phyloP scores from a whole-genome alignment of 92 coral and sea anemone genomes.

The Epizoanthus ramosus region DNA sequence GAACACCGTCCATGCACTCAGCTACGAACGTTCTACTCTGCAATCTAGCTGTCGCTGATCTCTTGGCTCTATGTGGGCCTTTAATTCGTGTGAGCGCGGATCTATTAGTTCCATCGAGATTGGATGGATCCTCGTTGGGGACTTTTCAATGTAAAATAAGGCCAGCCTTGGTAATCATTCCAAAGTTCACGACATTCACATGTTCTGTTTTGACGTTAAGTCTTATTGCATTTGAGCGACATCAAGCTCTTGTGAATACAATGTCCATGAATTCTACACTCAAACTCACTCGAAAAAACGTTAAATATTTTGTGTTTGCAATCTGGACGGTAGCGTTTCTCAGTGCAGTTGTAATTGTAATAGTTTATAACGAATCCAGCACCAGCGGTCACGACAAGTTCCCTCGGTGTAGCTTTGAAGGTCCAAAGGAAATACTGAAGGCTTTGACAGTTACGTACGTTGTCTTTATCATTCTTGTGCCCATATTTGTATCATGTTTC shows the following conservation, averaged over 20 bases:
- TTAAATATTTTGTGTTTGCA: background rate
- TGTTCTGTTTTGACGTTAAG: constrained; percentile 8
- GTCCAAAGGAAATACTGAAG: background rate
- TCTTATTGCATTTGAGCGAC: constrained; percentile 21
- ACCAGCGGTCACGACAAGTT: background rate
- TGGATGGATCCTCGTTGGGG: background rate
- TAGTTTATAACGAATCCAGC: background rate
- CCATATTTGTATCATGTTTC: background rate
- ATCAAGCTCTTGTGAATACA: constrained; percentile 6
- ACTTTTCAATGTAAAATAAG: background rate
- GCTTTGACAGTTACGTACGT: background rate
- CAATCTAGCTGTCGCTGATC: constrained; percentile 19
- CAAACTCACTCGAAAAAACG: background rate
- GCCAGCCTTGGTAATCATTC: background rate
- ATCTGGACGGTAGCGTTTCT: background rate
- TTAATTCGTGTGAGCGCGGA: background rate
- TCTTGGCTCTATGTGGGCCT: background rate
- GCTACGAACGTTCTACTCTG: constrained; percentile 14
- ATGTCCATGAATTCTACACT: background rate
- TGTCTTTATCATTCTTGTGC: background rate
- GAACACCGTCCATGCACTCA: constrained; percentile 26
- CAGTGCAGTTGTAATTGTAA: background rate
- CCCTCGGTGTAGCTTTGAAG: background rate
- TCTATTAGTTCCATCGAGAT: background rate
- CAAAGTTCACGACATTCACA: background rate